A percentile compares a stretch with the other conserved stretches of the same genome.
These are phyloP conservation scores for Acanthiza pusilla DNA, from an alignment of 2,797 vertebrate species.

Conservation along the genomic window DNA sequence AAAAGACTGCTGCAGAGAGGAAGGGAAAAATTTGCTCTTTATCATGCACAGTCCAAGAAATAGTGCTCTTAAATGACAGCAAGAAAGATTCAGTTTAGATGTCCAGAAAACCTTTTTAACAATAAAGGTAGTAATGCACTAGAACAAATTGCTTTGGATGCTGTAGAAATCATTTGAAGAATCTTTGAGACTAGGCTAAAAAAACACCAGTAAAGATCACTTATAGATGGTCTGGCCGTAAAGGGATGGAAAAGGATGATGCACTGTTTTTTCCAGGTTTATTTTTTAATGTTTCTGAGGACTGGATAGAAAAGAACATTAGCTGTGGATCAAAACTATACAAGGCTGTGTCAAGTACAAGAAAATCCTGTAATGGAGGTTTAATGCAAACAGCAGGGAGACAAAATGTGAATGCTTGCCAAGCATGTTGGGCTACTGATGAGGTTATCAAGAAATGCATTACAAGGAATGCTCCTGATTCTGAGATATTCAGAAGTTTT, in stretches of 20 bases:
- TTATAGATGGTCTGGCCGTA: not conserved
- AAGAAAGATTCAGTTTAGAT: not conserved
- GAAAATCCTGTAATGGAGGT: not conserved
- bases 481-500: not conserved
- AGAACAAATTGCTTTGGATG: not conserved
- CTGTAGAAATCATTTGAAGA: not conserved
- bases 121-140: not conserved
- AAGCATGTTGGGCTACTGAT: not conserved
- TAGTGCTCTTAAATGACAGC: not conserved
- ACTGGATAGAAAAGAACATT: not conserved
- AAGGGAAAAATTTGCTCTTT: not conserved
- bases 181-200: not conserved
- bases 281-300: not conserved
- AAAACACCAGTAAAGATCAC: not conserved
- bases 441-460: not conserved
- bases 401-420: not conserved
- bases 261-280: not conserved
- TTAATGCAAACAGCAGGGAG: not conserved
- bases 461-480: not conserved
- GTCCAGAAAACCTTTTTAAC: not conserved
- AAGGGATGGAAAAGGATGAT: not conserved
- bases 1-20: not conserved
- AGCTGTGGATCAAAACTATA: not conserved
- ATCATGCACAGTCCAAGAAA: not conserved
- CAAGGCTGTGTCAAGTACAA: not conserved